Evolutionary conservation across 2,113 vertebrate genomes (phyloP), one percentile per base, ranked within the genome.

Genomic region (Erythrolamprus reginae): DNA sequence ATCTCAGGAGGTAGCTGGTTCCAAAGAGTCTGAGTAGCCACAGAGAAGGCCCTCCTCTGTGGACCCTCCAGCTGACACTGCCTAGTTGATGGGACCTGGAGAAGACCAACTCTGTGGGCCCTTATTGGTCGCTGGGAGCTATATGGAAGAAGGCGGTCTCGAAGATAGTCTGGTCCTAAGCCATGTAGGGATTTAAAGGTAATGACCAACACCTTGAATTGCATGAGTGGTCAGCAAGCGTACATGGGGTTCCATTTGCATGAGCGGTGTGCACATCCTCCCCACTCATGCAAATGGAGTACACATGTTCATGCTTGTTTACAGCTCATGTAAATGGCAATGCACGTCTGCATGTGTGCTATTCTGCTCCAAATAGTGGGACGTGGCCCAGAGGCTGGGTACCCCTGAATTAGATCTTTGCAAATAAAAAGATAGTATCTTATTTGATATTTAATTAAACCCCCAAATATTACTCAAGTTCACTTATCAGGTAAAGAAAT

Each of bases 321-420:
- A 5, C 28, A n/a, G 28, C 12, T 33, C 4, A 1, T 15, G 2
- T 5, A 65, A 65, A 15, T 1, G 13, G 61, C 28, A 5, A 15
- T 33, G 28, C 4, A 1, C 0, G 0, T 61, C 3, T 65, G 4
- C 12, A 12, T 5, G 2, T 33, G 5, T 2, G 2, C 9, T 58
- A 10, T 0, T 65, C 61, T 5, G 0, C 12, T 6, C 5, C 61
- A 0, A 65, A 13, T 33, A 65, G 28, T 33, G 61, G 28, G 13
- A 0, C 2, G 1, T 65, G 61, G 28, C 2, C 61, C 28, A 65
- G 61, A 33, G 28, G 28, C 2, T 65, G 28, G 5, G 28, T n/a
- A 33, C 13, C 13, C 28, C 61, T 65, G 61, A 77, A 21, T 38
- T 70, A 38, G 13, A 17, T 6, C 13, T 70, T 70, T 38, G 6